Conservation (phyloP, 2,113 vertebrate genomes). For the Phylloscopus trochilus region DNA sequence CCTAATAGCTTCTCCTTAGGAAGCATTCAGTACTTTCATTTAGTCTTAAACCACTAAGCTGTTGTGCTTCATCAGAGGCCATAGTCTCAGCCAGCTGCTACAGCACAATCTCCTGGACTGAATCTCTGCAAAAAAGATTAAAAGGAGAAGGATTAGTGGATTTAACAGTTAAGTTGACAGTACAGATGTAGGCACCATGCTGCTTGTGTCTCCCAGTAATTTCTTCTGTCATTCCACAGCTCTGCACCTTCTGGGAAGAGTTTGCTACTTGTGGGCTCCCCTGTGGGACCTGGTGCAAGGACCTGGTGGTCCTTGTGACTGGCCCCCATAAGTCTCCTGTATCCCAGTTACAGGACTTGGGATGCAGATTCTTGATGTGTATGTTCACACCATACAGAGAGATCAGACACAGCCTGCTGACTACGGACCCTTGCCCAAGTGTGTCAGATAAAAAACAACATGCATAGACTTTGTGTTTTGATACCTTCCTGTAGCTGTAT, state of each 20-base stretch:
- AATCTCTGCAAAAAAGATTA: neutral
- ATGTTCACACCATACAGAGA: neutral
- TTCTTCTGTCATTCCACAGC: neutral
- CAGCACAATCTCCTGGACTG: neutral
- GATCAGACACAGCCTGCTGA: neutral
- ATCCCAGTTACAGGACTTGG: neutral
- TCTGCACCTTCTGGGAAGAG: neutral
- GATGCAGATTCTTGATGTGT: neutral
- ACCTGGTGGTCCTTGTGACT: neutral
- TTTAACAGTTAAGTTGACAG: neutral
- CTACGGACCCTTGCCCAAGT: neutral
- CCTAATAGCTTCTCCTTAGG: neutral
- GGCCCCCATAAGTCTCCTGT: accelerated
- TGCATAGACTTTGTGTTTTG: neutral
- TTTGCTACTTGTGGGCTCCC: neutral
- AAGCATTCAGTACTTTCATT: conserved; percentile 21
- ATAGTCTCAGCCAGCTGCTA: conserved; percentile 17
- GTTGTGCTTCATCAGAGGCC: conserved; percentile 1
- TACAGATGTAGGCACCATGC: neutral
- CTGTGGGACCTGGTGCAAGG: neutral
- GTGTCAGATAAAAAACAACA: neutral
- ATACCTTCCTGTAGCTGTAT: neutral
- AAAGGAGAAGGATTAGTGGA: neutral
- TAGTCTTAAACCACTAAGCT: conserved; percentile 26
- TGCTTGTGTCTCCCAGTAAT: neutral